Base-by-base conservation (phyloP, 1,140 invertebrate species). In the Halictus rubicundus region DNA sequence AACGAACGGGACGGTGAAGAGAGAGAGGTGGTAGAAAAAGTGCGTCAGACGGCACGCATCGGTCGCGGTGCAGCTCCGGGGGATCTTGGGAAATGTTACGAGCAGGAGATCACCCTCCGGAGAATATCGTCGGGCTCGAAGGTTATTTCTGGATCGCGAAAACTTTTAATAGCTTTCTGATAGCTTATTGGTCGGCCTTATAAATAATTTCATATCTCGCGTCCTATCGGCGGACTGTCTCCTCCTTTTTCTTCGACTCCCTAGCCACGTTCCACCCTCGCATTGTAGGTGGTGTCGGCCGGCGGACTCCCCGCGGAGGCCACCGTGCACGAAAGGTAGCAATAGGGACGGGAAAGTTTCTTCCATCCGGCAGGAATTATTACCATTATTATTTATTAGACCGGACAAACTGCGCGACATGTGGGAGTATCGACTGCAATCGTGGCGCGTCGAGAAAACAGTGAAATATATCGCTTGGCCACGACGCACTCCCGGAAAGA, bases 111-210 rank as follows among this genome's bases (percentile, higher is more conserved):
- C 83, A 78, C 70, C 78, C 78, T 75, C 79, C 25, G 37, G 86
- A 74, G 87, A 81, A 80, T 65, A 78, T 32, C 71, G 68, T 32
- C 68, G 68, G 83, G 73, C 82, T 72, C 75, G 71, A 68, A 88
- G 82, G 82, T 89, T 89, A 88, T 88, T 89, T 89, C 85, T 86
- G 78, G 75, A 80, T 84, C 69, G 82, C 81, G 87, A 88, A 87
- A 89, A 89, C 88, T 89, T 89, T 89, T 89, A 89, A 89, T 89
- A 89, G 85, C 85, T 89, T 89, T 89, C 87, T 82, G 88, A 89
- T 89, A 86, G 83, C 88, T 87, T 87, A 87, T 88, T 87, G 85
- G 72, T 46, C 74, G 79, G 42, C 49, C 83, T 89, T 89, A 82
- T 89, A 89, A 89, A 89, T 89, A 89, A 89, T 89, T 89, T 82